phyloP scores from a whole-genome alignment of 1,140 invertebrate genomes.

The Tyrophagus putrescentiae region DNA sequence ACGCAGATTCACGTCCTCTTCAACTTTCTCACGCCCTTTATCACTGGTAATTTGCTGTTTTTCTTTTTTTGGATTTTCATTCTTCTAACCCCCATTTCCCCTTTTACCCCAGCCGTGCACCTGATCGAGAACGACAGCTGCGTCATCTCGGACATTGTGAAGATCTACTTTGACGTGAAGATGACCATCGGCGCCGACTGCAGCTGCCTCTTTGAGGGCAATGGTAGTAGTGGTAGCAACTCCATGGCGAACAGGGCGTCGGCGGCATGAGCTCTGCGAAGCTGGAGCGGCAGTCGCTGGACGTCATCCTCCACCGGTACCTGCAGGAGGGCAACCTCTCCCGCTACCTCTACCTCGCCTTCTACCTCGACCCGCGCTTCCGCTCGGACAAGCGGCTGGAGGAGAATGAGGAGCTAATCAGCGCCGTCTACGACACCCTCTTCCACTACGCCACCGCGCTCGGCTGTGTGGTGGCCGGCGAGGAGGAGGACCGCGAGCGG shows the following conservation, averaged over 20 bases:
- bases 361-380: constrained; percentile 17
- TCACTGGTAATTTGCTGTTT: constrained; percentile 1
- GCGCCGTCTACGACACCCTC: constrained; percentile 7
- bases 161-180: constrained; percentile 16
- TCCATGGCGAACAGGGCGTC: too few relatives aligned
- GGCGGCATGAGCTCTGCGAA: not conserved
- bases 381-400: constrained; percentile 1
- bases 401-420: constrained; percentile 15
- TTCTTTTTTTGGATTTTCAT: not conserved
- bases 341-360: constrained; percentile 10
- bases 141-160: constrained; percentile 9
- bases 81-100: not conserved
- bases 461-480: constrained; percentile 5
- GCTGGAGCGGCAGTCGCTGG: constrained; percentile 10
- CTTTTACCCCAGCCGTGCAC: not conserved
- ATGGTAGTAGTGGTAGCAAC: too few relatives aligned
- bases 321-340: constrained; percentile 14
- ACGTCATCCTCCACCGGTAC: constrained; percentile 8
- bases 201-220: constrained; percentile 4
- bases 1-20: constrained; percentile 7
- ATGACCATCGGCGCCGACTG: not conserved
- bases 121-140: constrained; percentile 5
- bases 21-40: constrained; percentile 13
- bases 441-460: constrained; percentile 3
- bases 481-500: constrained; percentile 14